Evolutionary conservation across 2,113 vertebrate genomes (phyloP).

Genomic region (Oxyura jamaicensis): DNA sequence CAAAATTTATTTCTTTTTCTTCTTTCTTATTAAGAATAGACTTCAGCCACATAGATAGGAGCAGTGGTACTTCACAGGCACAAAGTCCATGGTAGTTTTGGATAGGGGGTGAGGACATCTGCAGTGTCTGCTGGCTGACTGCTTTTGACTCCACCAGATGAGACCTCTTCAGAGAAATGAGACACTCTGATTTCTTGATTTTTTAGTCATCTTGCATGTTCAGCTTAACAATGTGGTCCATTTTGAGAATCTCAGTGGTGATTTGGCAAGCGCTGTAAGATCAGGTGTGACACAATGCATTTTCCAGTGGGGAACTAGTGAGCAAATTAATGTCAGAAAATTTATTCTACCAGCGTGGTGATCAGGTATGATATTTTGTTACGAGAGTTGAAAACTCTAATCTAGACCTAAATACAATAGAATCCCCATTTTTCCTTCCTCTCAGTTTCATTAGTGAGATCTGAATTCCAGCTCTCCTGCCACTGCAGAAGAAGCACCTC

Average conservation of each 20-base stretch:
- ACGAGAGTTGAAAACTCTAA: not conserved
- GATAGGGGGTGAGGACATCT: not conserved
- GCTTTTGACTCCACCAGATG: not conserved
- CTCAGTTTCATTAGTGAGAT: not conserved
- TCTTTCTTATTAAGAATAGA: not conserved
- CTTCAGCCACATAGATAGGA: not conserved
- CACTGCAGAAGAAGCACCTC: constrained; percentile 31
- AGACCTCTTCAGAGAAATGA: not conserved
- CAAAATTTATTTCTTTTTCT: not conserved
- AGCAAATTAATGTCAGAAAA: not conserved
- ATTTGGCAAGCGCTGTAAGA: not conserved
- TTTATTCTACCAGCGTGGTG: not conserved
- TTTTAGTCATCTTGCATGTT: not conserved
- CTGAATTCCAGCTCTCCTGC: constrained; percentile 9
- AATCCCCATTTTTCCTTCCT: not conserved
- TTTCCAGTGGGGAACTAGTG: not conserved
- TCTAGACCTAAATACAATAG: not conserved
- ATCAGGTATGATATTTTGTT: not conserved
- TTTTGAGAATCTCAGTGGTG: not conserved
- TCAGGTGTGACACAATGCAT: not conserved
- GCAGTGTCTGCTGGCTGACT: not conserved
- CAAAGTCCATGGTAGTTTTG: not conserved
- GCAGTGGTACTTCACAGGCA: not conserved
- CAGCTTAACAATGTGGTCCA: no score
- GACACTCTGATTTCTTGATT: not conserved